phyloP scores from a whole-genome alignment of 2,888 invertebrate genomes.

The Conchocele bisecta region DNA sequence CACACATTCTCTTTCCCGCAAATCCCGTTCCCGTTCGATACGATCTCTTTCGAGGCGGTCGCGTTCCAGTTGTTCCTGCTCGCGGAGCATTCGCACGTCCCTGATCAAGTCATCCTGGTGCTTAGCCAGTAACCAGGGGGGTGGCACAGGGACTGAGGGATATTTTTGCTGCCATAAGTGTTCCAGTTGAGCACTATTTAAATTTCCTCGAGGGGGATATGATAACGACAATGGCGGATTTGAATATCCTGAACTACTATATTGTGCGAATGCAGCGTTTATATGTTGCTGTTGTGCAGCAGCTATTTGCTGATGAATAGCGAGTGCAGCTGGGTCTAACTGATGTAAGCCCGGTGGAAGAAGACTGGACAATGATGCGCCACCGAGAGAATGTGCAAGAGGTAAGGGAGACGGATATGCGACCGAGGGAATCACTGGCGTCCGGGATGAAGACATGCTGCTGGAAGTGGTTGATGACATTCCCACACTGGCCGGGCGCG shows the following conservation, averaged over 20 bases:
- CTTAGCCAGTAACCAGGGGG: conserved; percentile 77
- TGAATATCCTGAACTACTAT: conserved; percentile 37
- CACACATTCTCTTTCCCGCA: conserved; percentile 47
- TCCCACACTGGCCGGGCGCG: conserved; percentile 57
- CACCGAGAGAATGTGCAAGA: conserved; percentile 41
- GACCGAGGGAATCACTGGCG: conserved; percentile 62
- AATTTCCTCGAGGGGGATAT: conserved; percentile 57
- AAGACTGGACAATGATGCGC: conserved; percentile 48
- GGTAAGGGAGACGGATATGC: conserved; percentile 68
- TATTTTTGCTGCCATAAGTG: conserved; percentile 81
- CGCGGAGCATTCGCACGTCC: conserved; percentile 75
- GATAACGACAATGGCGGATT: conserved; percentile 41
- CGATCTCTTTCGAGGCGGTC: conserved; percentile 82
- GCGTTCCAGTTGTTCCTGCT: conserved; percentile 84
- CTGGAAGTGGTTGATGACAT: conserved; percentile 51
- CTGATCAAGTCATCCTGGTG: conserved; percentile 77
- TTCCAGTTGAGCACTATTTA: conserved; percentile 75
- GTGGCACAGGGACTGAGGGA: conserved; percentile 75
- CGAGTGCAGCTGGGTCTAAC: conserved; percentile 66
- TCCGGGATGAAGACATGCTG: conserved; percentile 64
- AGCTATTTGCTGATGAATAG: conserved; percentile 69
- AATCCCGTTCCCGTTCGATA: conserved; percentile 74
- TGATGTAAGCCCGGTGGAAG: conserved; percentile 60
- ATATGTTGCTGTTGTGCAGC: conserved; percentile 68
- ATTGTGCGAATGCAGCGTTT: conserved; percentile 42